Evolutionary conservation across 2,797 vertebrate species (phyloP).

Genomic region (Xenopus petersii): DNA sequence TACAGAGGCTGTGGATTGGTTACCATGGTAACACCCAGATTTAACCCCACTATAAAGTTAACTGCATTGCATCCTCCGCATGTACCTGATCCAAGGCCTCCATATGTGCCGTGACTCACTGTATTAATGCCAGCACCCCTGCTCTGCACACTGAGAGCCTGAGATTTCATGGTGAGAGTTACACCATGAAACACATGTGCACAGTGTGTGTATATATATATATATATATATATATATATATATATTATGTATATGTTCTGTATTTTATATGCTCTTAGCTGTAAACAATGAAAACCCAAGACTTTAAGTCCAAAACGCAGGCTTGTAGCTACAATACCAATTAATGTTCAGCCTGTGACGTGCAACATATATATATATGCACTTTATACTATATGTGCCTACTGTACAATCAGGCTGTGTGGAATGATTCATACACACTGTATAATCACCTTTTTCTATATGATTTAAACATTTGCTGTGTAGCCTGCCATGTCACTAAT

Average conservation of each 20-base stretch:
- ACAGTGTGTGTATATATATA: neutral
- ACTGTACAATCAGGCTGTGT: neutral
- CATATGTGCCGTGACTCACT: slow-evolving; percentile 41
- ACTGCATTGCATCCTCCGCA: slow-evolving; percentile 44
- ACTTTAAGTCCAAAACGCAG: too few species aligned
- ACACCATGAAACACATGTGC: neutral
- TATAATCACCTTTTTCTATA: neutral
- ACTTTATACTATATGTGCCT: too few species aligned
- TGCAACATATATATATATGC: too few species aligned
- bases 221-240: neutral
- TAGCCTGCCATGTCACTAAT: neutral
- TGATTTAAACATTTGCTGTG: neutral
- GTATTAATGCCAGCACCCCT: slow-evolving; percentile 28
- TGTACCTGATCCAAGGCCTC: slow-evolving; percentile 36
- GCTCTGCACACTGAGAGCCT: neutral
- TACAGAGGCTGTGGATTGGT: slow-evolving; percentile 33
- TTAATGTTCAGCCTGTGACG: too few species aligned
- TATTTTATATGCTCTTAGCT: too few species aligned
- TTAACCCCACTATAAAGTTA: slow-evolving; percentile 45
- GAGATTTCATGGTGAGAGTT: too few species aligned
- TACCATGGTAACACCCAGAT: slow-evolving; percentile 36
- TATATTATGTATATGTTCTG: neutral
- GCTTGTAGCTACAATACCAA: too few species aligned
- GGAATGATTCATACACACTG: neutral
- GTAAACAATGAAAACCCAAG: too few species aligned